Conservation (phyloP, 1,140 invertebrate genomes). For the Drosophila sulfurigaster region DNA sequence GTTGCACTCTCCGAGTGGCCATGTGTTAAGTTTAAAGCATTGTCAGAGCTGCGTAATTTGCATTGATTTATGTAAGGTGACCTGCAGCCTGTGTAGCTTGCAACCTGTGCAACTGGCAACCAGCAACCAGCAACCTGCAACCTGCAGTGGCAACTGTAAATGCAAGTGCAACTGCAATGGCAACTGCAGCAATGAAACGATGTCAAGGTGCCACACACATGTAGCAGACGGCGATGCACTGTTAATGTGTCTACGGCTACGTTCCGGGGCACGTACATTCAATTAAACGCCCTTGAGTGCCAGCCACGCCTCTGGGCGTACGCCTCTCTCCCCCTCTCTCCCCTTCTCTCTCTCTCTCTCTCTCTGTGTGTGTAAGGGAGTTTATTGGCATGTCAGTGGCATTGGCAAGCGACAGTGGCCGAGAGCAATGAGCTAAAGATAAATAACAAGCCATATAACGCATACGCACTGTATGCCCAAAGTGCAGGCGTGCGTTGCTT, state of each 20-base stretch:
- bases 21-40: slow-evolving; percentile 71
- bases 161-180: slow-evolving; percentile 28
- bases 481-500: slow-evolving; percentile 52
- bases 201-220: slow-evolving; percentile 66
- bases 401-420: slow-evolving; percentile 24
- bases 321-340: neutral
- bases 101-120: slow-evolving; percentile 13
- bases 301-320: slow-evolving; percentile 46
- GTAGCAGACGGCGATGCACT: slow-evolving; percentile 52
- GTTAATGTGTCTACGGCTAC: slow-evolving; percentile 76
- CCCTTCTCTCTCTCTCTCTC: neutral
- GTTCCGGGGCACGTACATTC: slow-evolving; percentile 77
- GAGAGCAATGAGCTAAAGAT: slow-evolving; percentile 76
- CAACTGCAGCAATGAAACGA: slow-evolving; percentile 43
- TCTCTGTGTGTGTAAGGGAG: slow-evolving; percentile 32
- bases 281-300: slow-evolving; percentile 82
- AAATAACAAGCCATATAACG: slow-evolving; percentile 82
- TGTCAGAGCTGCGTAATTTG: slow-evolving; percentile 71
- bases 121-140: slow-evolving; percentile 25
- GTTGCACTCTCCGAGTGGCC: neutral
- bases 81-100: slow-evolving; percentile 26
- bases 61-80: slow-evolving; percentile 72
- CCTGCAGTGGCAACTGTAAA: slow-evolving; percentile 24
- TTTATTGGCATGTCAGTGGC: slow-evolving; percentile 71
- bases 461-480: slow-evolving; percentile 72